These are phyloP conservation scores for Megaceryle torquata DNA, from an alignment of 2,113 vertebrate genomes.

Conservation along the genomic window DNA sequence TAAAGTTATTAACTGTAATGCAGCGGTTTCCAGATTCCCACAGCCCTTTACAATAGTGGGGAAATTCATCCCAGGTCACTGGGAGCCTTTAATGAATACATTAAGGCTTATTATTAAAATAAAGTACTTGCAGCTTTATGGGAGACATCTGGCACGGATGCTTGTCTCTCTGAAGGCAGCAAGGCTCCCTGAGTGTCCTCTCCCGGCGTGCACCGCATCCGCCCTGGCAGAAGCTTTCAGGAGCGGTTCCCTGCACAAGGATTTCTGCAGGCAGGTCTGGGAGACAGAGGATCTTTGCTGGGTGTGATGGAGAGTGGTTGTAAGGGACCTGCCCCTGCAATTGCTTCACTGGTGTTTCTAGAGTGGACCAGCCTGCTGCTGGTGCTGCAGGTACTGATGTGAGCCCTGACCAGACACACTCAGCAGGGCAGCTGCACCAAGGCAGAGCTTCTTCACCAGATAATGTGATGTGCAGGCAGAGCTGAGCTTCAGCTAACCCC, in stretches of 20 bases:
- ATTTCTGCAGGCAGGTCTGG: background rate
- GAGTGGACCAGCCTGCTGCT: accelerated
- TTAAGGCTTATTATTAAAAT: constrained; percentile 69
- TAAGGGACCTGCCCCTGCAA: background rate
- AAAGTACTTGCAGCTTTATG: constrained; percentile 69
- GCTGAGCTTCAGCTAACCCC: background rate
- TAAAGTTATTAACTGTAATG: constrained; percentile 72
- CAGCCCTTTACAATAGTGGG: constrained; percentile 64
- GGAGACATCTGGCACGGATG: constrained; percentile 60
- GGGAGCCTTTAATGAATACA: constrained; percentile 69
- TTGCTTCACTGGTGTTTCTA: accelerated
- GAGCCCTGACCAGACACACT: background rate
- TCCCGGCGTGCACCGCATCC: background rate
- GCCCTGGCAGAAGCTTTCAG: background rate
- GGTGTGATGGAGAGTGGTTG: background rate
- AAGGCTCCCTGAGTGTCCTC: constrained; percentile 30
- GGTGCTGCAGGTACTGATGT: background rate
- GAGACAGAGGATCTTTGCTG: background rate
- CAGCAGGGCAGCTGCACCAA: accelerated
- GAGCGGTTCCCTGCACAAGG: background rate
- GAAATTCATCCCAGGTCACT: constrained; percentile 72
- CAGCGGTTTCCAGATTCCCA: constrained; percentile 70
- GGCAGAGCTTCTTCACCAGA: background rate
- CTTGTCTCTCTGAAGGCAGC: constrained; percentile 45
- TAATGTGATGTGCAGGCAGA: background rate